phyloP scores from a whole-genome alignment of 2,113 vertebrate genomes.

The Lasiurus borealis region DNA sequence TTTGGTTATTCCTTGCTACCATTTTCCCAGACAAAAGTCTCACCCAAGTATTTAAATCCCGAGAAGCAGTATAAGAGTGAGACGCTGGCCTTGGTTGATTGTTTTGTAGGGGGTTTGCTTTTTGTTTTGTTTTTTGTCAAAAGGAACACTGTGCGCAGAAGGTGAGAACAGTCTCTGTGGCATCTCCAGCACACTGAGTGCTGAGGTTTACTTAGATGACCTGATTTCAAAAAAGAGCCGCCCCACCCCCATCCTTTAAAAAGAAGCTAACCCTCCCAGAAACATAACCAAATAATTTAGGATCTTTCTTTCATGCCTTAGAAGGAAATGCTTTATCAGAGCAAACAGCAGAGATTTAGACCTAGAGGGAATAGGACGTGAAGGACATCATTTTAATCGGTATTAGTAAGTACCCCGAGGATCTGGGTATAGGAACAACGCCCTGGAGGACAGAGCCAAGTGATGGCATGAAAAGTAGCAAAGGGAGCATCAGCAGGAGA shows the following conservation, averaged over 20 bases:
- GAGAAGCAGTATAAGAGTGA: neutral
- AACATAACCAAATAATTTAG: neutral
- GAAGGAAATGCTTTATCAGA: neutral
- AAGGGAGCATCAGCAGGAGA: neutral
- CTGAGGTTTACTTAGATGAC: neutral
- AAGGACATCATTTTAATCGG: neutral
- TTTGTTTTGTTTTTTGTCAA: neutral
- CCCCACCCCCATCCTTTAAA: neutral
- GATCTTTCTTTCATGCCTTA: neutral
- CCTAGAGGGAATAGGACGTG: neutral
- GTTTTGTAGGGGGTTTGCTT: too few relatives aligned
- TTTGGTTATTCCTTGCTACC: constrained; percentile 28
- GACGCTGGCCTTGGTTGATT: neutral
- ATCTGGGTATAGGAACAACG: neutral
- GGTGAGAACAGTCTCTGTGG: neutral
- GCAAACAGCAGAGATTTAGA: neutral
- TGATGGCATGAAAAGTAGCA: neutral
- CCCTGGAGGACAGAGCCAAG: neutral
- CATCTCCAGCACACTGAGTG: neutral
- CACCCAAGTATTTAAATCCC: neutral
- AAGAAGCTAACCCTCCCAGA: neutral
- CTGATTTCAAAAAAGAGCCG: neutral
- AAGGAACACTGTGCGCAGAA: neutral
- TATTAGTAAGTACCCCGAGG: neutral
- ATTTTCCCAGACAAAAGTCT: constrained; percentile 11